phyloP scores from a whole-genome alignment of 2,797 vertebrate species.

The Chaenodraco wilsoni region DNA sequence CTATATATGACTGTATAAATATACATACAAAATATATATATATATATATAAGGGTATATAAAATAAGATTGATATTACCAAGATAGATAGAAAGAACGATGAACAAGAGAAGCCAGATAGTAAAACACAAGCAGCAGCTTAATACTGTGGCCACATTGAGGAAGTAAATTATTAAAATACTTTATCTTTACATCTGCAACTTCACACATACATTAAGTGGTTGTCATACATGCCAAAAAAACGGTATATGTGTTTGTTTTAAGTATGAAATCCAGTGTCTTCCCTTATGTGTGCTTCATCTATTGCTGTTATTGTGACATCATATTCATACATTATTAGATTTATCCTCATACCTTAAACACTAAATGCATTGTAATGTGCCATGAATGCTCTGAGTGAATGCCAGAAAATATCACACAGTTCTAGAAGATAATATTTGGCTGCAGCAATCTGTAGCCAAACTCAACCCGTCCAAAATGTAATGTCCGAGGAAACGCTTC shows the following conservation, averaged over 20 bases:
- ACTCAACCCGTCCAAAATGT: constrained; percentile 36
- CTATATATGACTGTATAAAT: constrained; percentile 82
- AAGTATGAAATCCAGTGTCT: constrained; percentile 68
- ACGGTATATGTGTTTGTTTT: constrained; percentile 44
- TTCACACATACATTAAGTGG: constrained; percentile 44
- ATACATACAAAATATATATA: constrained; percentile 76
- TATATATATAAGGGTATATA: constrained; percentile 75
- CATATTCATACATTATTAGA: constrained; percentile 51
- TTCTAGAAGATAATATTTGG: constrained; percentile 36
- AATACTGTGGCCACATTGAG: constrained; percentile 34
- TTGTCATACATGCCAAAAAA: constrained; percentile 58
- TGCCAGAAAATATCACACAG: constrained; percentile 46
- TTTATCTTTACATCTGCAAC: constrained; percentile 52
- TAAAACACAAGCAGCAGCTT: constrained; percentile 39
- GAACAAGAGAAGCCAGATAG: constrained; percentile 63
- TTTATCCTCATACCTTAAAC: constrained; percentile 52
- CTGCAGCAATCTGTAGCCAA: constrained; percentile 65
- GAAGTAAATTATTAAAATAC: constrained; percentile 34
- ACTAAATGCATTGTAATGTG: constrained; percentile 63
- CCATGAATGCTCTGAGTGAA: constrained; percentile 67
- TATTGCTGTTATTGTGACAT: constrained; percentile 42
- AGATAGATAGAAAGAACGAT: constrained; percentile 78
- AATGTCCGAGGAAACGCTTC: constrained; percentile 34
- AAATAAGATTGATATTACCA: constrained; percentile 73
- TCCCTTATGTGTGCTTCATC: constrained; percentile 62